Evolutionary conservation across 2,797 vertebrate species (phyloP).

Genomic region (Sebastes glaucus): DNA sequence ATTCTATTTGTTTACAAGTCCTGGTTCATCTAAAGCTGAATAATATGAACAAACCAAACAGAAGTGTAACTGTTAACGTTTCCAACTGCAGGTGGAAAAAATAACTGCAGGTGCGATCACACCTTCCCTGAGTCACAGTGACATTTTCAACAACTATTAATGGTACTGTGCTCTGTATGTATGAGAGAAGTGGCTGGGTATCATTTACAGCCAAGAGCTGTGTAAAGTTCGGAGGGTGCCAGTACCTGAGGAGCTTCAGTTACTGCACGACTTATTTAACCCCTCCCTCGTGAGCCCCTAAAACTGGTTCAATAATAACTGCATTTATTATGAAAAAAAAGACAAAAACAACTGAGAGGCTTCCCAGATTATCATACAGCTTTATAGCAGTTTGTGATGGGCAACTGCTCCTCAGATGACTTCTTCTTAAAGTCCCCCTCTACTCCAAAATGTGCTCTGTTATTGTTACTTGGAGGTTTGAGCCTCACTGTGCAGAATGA

Average conservation of each 20-base stretch:
- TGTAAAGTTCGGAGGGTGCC: slow-evolving; percentile 28
- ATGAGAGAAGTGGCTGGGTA: background rate
- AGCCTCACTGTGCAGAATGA: background rate
- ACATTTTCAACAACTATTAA: slow-evolving; percentile 41
- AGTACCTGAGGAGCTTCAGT: slow-evolving; percentile 31
- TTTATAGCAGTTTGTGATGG: background rate
- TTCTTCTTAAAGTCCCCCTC: background rate
- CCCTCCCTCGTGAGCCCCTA: background rate
- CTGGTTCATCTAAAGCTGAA: background rate
- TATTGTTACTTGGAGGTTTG: background rate
- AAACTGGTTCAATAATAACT: background rate
- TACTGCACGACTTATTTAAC: slow-evolving; percentile 34
- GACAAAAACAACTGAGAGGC: background rate
- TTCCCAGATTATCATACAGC: background rate
- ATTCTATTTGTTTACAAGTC: background rate
- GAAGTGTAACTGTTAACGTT: background rate
- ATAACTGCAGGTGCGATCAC: slow-evolving; percentile 1
- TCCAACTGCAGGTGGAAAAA: background rate
- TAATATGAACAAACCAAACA: background rate
- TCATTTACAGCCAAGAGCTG: background rate
- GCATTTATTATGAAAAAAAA: background rate
- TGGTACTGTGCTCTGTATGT: background rate
- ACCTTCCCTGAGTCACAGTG: slow-evolving; percentile 15
- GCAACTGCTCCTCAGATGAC: background rate
- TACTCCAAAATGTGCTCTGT: background rate